Percentiles rank a stretch among this genome's conserved stretches.
Conservation (phyloP, 2,888 invertebrate species). For the Monoplex corrugatus region DNA sequence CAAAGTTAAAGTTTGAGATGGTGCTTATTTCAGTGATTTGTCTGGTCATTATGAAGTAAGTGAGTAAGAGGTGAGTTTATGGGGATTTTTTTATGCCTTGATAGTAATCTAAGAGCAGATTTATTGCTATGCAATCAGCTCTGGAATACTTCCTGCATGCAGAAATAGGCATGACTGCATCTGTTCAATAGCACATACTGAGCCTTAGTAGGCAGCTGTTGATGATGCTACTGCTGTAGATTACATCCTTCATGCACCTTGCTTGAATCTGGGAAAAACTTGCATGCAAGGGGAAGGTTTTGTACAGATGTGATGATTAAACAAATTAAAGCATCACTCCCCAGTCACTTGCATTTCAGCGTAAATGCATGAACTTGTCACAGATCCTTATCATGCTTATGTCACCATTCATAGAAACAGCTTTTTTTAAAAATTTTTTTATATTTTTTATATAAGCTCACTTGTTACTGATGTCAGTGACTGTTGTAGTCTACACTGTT, state of each 20-base stretch:
- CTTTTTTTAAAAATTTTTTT: too few relatives aligned
- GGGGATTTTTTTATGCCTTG: not conserved
- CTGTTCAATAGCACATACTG: not conserved
- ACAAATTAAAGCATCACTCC: too few relatives aligned
- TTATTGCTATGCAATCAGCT: not conserved
- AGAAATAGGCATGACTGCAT: constrained; percentile 14
- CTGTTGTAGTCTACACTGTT: too few relatives aligned
- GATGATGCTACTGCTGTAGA: not conserved
- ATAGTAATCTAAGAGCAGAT: not conserved
- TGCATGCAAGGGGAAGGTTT: too few relatives aligned
- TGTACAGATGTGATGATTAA: too few relatives aligned
- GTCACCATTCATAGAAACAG: too few relatives aligned
- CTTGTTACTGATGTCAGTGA: too few relatives aligned
- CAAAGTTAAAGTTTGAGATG: not conserved
- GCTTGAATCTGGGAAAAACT: not conserved
- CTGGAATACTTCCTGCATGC: not conserved
- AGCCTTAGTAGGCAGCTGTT: not conserved
- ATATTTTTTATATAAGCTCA: too few relatives aligned
- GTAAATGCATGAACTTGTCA: too few relatives aligned
- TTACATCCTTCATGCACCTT: not conserved
- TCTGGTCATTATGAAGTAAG: constrained; percentile 2
- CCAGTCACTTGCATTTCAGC: too few relatives aligned
- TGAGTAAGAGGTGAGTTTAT: not conserved
- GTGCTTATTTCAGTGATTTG: constrained; percentile 26
- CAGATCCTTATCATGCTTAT: too few relatives aligned